phyloP scores from a whole-genome alignment of 2,113 vertebrate genomes.

The Pelusios castaneus region DNA sequence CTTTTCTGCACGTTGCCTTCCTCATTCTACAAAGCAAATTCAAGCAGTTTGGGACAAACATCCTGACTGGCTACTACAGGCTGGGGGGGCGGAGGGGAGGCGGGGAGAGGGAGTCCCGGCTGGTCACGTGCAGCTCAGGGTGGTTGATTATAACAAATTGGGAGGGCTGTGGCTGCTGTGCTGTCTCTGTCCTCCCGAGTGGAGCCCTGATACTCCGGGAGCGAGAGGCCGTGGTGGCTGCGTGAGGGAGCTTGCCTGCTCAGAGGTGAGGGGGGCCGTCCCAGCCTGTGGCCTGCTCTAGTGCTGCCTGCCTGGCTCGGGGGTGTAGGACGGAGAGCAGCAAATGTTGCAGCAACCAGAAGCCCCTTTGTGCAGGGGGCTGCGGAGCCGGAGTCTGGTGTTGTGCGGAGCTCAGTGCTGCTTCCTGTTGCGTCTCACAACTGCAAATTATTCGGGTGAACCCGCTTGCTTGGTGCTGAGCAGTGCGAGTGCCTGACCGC shows the following conservation, averaged over 20 bases:
- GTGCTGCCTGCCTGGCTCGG: no score
- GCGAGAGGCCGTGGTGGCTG: neutral
- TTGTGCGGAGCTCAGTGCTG: neutral
- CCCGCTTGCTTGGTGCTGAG: neutral
- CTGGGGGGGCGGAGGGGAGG: neutral
- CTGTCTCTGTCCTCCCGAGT: no score
- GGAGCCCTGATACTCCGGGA: no score
- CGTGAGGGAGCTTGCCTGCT: neutral
- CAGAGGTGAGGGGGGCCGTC: neutral
- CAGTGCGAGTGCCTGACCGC: no score
- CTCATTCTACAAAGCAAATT: no score
- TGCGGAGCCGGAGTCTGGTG: neutral
- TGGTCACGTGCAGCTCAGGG: conserved; percentile 48
- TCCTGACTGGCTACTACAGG: no score
- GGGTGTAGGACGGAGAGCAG: no score
- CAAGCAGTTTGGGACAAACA: no score
- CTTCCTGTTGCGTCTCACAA: no score
- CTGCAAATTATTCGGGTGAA: neutral
- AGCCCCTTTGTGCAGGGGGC: neutral
- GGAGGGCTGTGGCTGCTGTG: neutral
- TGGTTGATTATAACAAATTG: neutral
- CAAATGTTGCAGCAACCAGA: neutral
- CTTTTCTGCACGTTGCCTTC: no score
- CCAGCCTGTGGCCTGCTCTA: no score
- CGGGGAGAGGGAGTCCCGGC: neutral